Percentiles rank a stretch among this genome's conserved stretches.
Evolutionary conservation across 2,797 vertebrate genomes (phyloP).

Genomic region (Allobates femoralis): DNA sequence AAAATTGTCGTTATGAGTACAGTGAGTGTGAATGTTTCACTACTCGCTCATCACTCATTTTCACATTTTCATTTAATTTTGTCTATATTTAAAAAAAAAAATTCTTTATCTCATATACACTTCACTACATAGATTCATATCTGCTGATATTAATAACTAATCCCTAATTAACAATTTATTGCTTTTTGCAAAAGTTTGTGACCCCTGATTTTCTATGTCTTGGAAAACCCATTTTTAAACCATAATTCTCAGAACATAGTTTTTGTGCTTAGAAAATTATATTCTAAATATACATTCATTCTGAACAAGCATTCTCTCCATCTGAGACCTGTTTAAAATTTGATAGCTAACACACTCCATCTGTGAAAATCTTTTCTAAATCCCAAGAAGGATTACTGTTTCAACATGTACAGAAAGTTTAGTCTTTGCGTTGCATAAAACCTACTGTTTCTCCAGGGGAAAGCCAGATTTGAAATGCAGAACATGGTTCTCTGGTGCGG

Average conservation of each 20-base stretch:
- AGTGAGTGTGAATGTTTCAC: too few relatives aligned
- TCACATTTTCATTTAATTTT: background rate
- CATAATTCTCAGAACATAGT: slow-evolving; percentile 18
- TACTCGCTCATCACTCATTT: too few relatives aligned
- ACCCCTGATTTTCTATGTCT: slow-evolving; percentile 12
- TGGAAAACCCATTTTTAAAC: slow-evolving; percentile 29
- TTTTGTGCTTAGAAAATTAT: slow-evolving; percentile 43
- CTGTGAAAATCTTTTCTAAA: slow-evolving; percentile 63
- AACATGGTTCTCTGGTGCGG: slow-evolving; percentile 37
- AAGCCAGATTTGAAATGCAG: slow-evolving; percentile 46
- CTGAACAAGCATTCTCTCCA: slow-evolving; percentile 38
- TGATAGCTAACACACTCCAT: slow-evolving; percentile 62
- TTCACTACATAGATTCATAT: background rate
- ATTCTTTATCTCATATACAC: background rate
- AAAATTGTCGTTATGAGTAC: too few relatives aligned
- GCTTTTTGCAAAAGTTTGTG: background rate
- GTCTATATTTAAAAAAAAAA: background rate
- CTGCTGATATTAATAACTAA: background rate
- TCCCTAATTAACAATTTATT: slow-evolving; percentile 6
- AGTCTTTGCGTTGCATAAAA: slow-evolving; percentile 59
- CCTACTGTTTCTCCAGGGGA: slow-evolving; percentile 54
- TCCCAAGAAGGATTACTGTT: slow-evolving; percentile 62
- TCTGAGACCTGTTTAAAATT: slow-evolving; percentile 61
- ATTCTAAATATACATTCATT: slow-evolving; percentile 54
- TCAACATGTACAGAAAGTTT: slow-evolving; percentile 63